Percentiles rank a stretch among this genome's conserved stretches.
Conservation (phyloP, 2,888 invertebrate genomes). For the Plagiodera versicolora region DNA sequence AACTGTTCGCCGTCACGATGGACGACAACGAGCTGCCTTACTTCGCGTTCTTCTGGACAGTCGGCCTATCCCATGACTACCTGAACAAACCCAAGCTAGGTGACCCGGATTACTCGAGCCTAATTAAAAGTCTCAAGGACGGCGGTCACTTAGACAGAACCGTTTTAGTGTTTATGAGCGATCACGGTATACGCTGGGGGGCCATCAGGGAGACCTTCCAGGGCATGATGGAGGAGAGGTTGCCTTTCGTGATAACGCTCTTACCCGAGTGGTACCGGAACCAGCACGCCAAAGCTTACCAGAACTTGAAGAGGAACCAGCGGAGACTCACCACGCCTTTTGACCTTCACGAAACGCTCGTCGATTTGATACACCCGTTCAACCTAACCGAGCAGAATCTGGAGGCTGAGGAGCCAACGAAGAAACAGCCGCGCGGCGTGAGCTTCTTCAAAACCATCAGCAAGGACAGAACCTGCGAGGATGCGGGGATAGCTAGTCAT, state of each 20-base stretch:
- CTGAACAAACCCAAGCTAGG: slow-evolving; percentile 77
- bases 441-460: slow-evolving; percentile 80
- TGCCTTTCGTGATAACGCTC: slow-evolving; percentile 76
- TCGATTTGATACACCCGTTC: slow-evolving; percentile 64
- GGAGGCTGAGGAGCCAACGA: slow-evolving; percentile 16
- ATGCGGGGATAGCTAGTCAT: slow-evolving; percentile 77
- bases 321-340: slow-evolving; percentile 79
- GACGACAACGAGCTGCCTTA: slow-evolving; percentile 62
- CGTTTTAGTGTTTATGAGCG: slow-evolving; percentile 73
- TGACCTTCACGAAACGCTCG: slow-evolving; percentile 79
- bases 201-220: slow-evolving; percentile 80
- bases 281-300: slow-evolving; percentile 63
- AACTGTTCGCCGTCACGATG: slow-evolving; percentile 65
- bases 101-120: slow-evolving; percentile 65
- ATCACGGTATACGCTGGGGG: slow-evolving; percentile 90
- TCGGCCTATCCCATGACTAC: slow-evolving; percentile 81
- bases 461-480: slow-evolving; percentile 70
- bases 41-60: slow-evolving; percentile 85
- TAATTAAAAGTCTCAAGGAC: slow-evolving; percentile 61
- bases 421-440: slow-evolving; percentile 31
- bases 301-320: slow-evolving; percentile 68
- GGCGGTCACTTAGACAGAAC: slow-evolving; percentile 66
- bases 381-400: slow-evolving; percentile 35
- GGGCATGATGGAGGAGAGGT: slow-evolving; percentile 83
- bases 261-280: slow-evolving; percentile 73